Percentiles rank a stretch among this genome's conserved stretches.
phyloP scores from a whole-genome alignment of 2,888 invertebrate genomes.

The Neoascia interrupta region DNA sequence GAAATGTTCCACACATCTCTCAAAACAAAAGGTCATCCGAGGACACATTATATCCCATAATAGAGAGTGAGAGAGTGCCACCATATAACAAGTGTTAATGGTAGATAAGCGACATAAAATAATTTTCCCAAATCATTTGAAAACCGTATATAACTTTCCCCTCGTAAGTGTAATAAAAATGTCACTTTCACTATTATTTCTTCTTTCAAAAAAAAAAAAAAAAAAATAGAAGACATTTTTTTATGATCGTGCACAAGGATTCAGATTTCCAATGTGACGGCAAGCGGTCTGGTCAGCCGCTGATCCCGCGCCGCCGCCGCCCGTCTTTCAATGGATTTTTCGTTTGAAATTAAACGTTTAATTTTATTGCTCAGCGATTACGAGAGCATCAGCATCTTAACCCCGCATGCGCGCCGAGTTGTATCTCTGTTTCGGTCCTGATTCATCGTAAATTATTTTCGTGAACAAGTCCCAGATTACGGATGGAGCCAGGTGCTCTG shows the following conservation, averaged over 20 bases:
- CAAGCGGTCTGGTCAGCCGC: constrained; percentile 54
- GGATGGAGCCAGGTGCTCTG: constrained; percentile 7
- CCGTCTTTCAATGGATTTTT: constrained; percentile 36
- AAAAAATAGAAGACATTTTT: too few relatives aligned
- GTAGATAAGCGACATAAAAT: constrained; percentile 1
- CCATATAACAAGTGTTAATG: neutral
- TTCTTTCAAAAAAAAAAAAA: constrained; percentile 11
- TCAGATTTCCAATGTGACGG: constrained; percentile 37
- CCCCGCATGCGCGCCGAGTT: constrained; percentile 28
- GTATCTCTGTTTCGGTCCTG: neutral
- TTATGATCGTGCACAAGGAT: constrained; percentile 41
- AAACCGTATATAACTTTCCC: constrained; percentile 35
- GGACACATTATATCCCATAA: neutral
- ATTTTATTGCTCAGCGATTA: constrained; percentile 61
- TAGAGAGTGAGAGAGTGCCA: neutral
- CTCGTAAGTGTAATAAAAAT: constrained; percentile 38
- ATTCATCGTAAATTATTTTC: constrained; percentile 46
- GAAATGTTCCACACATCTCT: too few relatives aligned
- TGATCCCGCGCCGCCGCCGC: too few relatives aligned
- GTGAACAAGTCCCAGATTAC: constrained; percentile 12
- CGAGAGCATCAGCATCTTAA: constrained; percentile 26
- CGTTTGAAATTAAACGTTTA: constrained; percentile 57
- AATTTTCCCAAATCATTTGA: constrained; percentile 7
- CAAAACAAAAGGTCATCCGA: neutral
- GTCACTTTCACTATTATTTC: constrained; percentile 65